These are phyloP conservation scores for Platygyra sinensis DNA, from an alignment of 64 coral and sea anemone genomes.

Conservation along the genomic window DNA sequence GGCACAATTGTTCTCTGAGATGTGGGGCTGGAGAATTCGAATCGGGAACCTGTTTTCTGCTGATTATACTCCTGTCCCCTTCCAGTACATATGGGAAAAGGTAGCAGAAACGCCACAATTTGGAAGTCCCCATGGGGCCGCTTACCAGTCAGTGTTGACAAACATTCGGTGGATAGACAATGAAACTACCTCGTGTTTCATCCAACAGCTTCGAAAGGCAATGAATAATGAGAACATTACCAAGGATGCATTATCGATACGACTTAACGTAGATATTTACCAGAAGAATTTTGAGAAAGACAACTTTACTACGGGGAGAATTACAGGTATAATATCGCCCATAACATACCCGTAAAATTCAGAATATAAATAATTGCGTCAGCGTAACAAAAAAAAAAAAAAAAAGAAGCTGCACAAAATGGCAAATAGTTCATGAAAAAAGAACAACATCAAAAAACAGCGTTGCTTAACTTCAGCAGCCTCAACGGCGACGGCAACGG, in stretches of 20 bases:
- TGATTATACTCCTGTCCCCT: slow-evolving; percentile 54
- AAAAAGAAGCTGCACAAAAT: no score
- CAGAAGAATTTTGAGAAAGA: background rate
- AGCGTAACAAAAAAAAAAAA: no score
- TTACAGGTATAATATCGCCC: slow-evolving; percentile 23
- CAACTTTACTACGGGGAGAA: slow-evolving; percentile 24
- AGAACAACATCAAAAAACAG: no score
- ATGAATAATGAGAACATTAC: background rate
- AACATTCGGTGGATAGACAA: slow-evolving; percentile 37
- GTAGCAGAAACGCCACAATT: background rate
- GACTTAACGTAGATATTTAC: slow-evolving; percentile 51
- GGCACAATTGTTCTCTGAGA: slow-evolving; percentile 46
- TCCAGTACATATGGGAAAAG: slow-evolving; percentile 58
- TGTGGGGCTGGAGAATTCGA: slow-evolving; percentile 76
- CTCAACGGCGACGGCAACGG: no score
- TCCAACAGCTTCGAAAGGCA: slow-evolving; percentile 7
- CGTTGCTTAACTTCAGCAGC: no score
- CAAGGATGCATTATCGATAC: slow-evolving; percentile 7
- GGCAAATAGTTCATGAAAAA: no score
- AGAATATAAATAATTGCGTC: no score
- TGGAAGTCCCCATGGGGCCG: background rate
- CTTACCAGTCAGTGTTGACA: slow-evolving; percentile 33
- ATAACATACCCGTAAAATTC: no score
- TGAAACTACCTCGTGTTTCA: background rate
- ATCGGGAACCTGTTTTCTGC: slow-evolving; percentile 67